Evolutionary conservation across 2,113 vertebrate genomes (phyloP).

Genomic region (Gallinago media): DNA sequence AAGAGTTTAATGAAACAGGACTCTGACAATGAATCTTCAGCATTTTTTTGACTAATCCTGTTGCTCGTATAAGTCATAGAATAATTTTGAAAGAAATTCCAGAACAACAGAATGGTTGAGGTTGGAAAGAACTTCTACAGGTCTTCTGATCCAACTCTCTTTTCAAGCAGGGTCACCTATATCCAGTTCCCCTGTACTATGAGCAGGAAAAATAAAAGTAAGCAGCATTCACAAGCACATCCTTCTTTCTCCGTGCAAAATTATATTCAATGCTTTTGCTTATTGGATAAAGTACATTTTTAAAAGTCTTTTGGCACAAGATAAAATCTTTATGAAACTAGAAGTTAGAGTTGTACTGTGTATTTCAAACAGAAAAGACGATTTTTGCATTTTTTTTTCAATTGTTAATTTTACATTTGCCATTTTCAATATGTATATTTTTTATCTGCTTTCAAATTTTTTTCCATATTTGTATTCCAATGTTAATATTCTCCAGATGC

Average conservation of each 20-base stretch:
- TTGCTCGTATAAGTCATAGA: fast-evolving
- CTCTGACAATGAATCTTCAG: background rate
- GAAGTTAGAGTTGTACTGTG: background rate
- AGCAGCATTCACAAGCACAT: background rate
- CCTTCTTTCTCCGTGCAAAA: background rate
- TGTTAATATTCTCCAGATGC: background rate
- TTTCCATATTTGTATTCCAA: background rate
- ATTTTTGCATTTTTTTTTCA: background rate
- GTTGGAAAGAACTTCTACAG: background rate
- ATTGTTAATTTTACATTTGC: background rate
- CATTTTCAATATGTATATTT: background rate
- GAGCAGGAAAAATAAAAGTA: background rate
- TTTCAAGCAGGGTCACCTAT: fast-evolving
- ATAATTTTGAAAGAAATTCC: background rate
- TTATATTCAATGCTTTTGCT: fast-evolving
- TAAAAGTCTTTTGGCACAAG: background rate
- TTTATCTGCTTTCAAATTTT: background rate
- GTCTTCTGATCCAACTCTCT: fast-evolving
- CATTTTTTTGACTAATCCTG: background rate
- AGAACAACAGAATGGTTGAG: background rate
- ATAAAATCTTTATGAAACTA: background rate
- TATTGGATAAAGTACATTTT: background rate
- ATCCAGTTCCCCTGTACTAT: background rate
- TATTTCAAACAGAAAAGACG: background rate
- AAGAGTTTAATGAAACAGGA: background rate